A percentile compares a stretch with the other conserved stretches of the same genome.
Conservation (phyloP, 2,113 vertebrate species). For the Carlito syrichta region DNA sequence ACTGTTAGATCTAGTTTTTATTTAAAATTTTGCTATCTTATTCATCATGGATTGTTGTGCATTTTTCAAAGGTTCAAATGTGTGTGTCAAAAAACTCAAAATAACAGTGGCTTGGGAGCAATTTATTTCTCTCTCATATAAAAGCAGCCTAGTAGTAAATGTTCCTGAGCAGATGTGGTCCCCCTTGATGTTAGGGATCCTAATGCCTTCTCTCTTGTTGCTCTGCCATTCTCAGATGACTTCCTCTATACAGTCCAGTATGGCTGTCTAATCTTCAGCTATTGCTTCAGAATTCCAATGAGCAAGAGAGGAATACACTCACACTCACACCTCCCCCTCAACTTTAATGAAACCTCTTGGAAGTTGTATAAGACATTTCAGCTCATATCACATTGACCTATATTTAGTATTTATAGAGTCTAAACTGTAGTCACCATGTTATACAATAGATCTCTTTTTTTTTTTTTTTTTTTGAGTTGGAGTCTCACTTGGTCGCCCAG, state of each 20-base stretch:
- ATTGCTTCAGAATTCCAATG: neutral
- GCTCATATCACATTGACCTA: neutral
- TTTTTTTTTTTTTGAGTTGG: no score
- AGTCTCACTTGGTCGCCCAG: no score
- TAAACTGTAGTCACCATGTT: neutral
- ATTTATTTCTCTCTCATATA: neutral
- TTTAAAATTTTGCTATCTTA: neutral
- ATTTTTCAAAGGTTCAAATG: neutral
- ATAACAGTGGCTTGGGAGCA: neutral
- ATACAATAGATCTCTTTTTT: no score
- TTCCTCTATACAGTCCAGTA: neutral
- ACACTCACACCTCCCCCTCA: neutral
- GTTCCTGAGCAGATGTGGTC: neutral
- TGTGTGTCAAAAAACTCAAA: neutral
- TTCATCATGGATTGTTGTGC: neutral
- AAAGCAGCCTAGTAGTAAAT: neutral
- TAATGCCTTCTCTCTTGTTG: neutral
- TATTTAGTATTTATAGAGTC: neutral
- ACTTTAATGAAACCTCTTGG: neutral
- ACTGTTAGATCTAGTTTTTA: neutral
- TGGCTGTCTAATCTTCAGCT: neutral
- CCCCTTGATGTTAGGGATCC: neutral
- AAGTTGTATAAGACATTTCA: neutral
- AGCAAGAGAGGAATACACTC: neutral
- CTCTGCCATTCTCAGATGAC: neutral